Conservation (phyloP, 2,888 invertebrate species). For the Dryobota labecula region DNA sequence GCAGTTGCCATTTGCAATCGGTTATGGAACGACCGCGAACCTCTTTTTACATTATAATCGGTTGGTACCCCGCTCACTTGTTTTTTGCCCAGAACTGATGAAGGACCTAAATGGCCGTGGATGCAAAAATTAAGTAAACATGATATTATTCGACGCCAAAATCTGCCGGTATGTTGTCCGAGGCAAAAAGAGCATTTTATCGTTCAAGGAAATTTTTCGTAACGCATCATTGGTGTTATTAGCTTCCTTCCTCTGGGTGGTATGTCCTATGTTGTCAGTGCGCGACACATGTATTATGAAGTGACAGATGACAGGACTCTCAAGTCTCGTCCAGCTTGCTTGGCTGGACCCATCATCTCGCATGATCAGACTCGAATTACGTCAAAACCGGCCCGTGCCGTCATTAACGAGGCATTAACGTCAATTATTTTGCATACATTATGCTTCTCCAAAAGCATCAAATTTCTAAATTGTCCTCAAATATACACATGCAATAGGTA, state of each 20-base stretch:
- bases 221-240: constrained; percentile 54
- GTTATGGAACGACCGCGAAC: constrained; percentile 89
- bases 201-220: constrained; percentile 26
- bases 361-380: constrained; percentile 77
- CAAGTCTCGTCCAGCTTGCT: constrained; percentile 60
- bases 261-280: constrained; percentile 22
- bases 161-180: constrained; percentile 25
- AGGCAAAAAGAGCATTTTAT: constrained; percentile 15
- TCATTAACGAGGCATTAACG: constrained; percentile 82
- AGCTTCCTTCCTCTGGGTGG: constrained; percentile 68
- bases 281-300: constrained; percentile 43
- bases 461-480: constrained; percentile 51
- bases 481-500: constrained; percentile 9
- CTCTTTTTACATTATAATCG: constrained; percentile 90
- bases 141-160: constrained; percentile 63
- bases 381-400: constrained; percentile 78
- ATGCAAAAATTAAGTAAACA: constrained; percentile 76
- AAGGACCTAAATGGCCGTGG: constrained; percentile 76
- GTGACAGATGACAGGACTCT: constrained; percentile 62
- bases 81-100: constrained; percentile 82
- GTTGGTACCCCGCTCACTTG: constrained; percentile 82
- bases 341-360: constrained; percentile 59
- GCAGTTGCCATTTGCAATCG: constrained; percentile 90
- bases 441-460: constrained; percentile 27
- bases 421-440: constrained; percentile 69